phyloP scores from a whole-genome alignment of 2,888 invertebrate species.

The Branchipolynoe longqiensis region DNA sequence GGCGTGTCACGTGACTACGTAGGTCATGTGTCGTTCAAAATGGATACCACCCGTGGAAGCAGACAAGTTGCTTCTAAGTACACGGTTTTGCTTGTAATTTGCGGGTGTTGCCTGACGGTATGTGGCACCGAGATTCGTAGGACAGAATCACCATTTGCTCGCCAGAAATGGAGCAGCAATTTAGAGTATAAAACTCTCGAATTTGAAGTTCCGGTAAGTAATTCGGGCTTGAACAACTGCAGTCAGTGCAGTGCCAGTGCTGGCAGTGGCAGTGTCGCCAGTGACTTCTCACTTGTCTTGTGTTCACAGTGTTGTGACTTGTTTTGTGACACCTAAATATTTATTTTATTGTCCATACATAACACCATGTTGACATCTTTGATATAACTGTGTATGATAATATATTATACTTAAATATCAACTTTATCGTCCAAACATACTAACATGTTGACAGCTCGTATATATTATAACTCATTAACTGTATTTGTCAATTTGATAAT shows the following conservation, averaged over 20 bases:
- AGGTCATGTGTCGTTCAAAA: slow-evolving; percentile 34
- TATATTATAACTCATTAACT: too few species aligned
- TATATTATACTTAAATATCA: too few species aligned
- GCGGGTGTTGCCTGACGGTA: background rate
- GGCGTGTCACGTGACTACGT: slow-evolving; percentile 13
- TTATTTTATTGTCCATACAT: background rate
- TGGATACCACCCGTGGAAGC: background rate
- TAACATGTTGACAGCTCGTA: too few species aligned
- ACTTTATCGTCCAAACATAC: too few species aligned
- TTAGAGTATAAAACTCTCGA: slow-evolving; percentile 21
- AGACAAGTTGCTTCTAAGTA: slow-evolving; percentile 1
- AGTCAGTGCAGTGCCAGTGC: too few species aligned
- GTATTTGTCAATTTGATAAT: background rate
- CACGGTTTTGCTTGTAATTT: background rate
- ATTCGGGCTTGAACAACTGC: background rate
- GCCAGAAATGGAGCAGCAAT: background rate
- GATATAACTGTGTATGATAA: too few species aligned
- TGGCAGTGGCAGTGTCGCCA: background rate
- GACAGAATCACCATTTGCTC: background rate
- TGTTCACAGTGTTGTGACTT: background rate
- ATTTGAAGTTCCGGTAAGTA: slow-evolving; percentile 32
- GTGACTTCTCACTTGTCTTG: background rate
- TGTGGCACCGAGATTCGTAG: background rate
- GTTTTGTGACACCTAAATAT: background rate
- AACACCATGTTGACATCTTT: too few species aligned